Evolutionary conservation across 2,888 invertebrate genomes (phyloP).

Genomic region (Junonia oenone): DNA sequence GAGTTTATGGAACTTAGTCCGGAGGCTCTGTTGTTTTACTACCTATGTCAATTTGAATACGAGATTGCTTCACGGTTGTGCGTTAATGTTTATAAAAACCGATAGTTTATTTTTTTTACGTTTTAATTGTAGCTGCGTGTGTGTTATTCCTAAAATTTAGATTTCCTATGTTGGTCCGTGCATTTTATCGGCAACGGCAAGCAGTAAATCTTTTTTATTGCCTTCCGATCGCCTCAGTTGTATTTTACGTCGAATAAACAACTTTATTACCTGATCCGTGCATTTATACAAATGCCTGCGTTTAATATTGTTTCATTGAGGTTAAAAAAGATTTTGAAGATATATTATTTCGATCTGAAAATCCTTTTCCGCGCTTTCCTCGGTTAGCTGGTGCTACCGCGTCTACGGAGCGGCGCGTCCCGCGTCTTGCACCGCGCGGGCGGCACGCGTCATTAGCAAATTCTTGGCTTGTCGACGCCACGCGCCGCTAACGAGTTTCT

Average conservation of each 20-base stretch:
- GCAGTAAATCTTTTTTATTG: slow-evolving; percentile 9
- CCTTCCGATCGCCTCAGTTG: slow-evolving; percentile 5
- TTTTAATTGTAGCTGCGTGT: slow-evolving; percentile 11
- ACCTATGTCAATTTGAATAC: slow-evolving; percentile 75
- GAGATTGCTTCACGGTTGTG: slow-evolving; percentile 58
- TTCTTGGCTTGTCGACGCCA: slow-evolving; percentile 71
- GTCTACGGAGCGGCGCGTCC: slow-evolving; percentile 1
- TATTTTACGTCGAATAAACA: neutral
- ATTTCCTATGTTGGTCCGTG: slow-evolving; percentile 4
- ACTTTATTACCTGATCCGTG: neutral
- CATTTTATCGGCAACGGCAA: neutral
- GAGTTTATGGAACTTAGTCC: slow-evolving; percentile 75
- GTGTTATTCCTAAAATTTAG: slow-evolving; percentile 9
- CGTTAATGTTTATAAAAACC: slow-evolving; percentile 38
- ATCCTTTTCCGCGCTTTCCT: neutral
- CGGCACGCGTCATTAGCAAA: slow-evolving; percentile 71
- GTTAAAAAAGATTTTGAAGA: no score
- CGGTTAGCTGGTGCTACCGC: neutral
- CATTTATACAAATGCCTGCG: neutral
- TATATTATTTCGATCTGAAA: no score
- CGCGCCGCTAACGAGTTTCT: slow-evolving; percentile 73
- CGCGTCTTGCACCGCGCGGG: slow-evolving; percentile 37
- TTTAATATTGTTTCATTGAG: no score
- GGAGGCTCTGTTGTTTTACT: slow-evolving; percentile 74
- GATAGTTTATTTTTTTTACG: slow-evolving; percentile 29